phyloP scores from a whole-genome alignment of 1,140 invertebrate species.

The Solen grandis region DNA sequence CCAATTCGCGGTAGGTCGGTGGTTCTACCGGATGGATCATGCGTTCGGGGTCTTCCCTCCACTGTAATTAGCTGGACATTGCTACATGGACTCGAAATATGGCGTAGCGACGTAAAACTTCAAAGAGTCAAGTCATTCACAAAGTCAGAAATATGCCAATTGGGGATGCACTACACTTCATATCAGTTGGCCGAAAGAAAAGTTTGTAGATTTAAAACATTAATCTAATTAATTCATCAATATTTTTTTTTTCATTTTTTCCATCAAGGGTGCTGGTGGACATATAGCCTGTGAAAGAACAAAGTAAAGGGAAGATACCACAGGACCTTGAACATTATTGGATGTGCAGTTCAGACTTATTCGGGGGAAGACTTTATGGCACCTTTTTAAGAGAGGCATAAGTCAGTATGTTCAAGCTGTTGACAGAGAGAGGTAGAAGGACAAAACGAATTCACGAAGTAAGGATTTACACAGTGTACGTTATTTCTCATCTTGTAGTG shows the following conservation, averaged over 20 bases:
- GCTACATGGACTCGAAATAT: too few relatives aligned
- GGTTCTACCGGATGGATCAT: too few relatives aligned
- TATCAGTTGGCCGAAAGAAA: too few relatives aligned
- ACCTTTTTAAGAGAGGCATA: slow-evolving; percentile 78
- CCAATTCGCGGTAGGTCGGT: too few relatives aligned
- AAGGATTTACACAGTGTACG: slow-evolving; percentile 70
- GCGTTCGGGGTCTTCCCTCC: too few relatives aligned
- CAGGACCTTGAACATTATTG: slow-evolving; percentile 86
- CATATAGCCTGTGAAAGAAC: slow-evolving; percentile 83
- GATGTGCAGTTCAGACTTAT: slow-evolving; percentile 89
- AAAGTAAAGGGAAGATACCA: slow-evolving; percentile 85
- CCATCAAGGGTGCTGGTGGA: slow-evolving; percentile 34
- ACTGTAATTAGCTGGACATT: too few relatives aligned
- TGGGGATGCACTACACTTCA: too few relatives aligned
- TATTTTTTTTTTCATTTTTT: background rate
- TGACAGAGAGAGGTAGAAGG: slow-evolving; percentile 12
- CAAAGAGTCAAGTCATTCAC: too few relatives aligned
- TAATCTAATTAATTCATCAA: too few relatives aligned
- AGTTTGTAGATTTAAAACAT: too few relatives aligned
- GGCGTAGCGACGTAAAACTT: too few relatives aligned
- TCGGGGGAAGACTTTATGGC: slow-evolving; percentile 85
- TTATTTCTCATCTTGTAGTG: slow-evolving; percentile 56
- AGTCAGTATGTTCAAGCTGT: slow-evolving; percentile 49
- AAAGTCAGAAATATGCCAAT: too few relatives aligned
- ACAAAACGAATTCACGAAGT: slow-evolving; percentile 55